Conservation (phyloP, 2,797 vertebrate genomes). For the Anas acuta region DNA sequence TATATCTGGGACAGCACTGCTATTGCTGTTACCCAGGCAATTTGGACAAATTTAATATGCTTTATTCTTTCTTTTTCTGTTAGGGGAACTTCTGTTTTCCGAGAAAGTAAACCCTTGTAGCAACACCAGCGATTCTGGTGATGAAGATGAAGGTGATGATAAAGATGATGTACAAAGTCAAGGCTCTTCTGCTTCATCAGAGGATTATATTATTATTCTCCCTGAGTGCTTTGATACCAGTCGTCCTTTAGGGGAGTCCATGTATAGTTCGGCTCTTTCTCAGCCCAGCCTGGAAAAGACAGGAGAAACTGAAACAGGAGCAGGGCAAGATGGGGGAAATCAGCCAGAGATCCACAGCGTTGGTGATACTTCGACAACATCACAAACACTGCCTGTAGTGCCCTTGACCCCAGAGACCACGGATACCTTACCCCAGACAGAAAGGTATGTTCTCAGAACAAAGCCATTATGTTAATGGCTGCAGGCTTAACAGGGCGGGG, state of each 20-base stretch:
- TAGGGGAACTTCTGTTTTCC: slow-evolving; percentile 52
- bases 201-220: slow-evolving; percentile 95
- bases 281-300: slow-evolving; percentile 80
- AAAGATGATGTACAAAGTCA: slow-evolving; percentile 93
- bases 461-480: not conserved
- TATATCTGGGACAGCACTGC: too few relatives aligned
- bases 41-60: not conserved
- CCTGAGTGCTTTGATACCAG: slow-evolving; percentile 98
- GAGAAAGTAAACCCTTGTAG: not conserved
- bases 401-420: slow-evolving; percentile 80
- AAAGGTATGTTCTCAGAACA: slow-evolving; percentile 54
- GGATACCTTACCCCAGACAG: slow-evolving; percentile 57
- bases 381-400: slow-evolving; percentile 82
- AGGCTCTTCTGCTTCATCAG: slow-evolving; percentile 90
- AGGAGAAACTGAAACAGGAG: slow-evolving; percentile 50
- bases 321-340: slow-evolving; percentile 25
- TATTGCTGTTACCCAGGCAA: not conserved
- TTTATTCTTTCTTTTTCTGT: not conserved
- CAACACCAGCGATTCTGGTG: not conserved
- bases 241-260: slow-evolving; percentile 91
- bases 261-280: slow-evolving; percentile 93
- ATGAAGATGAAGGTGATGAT: slow-evolving; percentile 74
- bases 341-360: slow-evolving; percentile 64
- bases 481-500: not conserved
- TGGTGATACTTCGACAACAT: slow-evolving; percentile 80